Percentiles rank a stretch among this genome's conserved stretches.
Evolutionary conservation across 1,140 invertebrate genomes (phyloP).

Genomic region (Drosophila ananassae): DNA sequence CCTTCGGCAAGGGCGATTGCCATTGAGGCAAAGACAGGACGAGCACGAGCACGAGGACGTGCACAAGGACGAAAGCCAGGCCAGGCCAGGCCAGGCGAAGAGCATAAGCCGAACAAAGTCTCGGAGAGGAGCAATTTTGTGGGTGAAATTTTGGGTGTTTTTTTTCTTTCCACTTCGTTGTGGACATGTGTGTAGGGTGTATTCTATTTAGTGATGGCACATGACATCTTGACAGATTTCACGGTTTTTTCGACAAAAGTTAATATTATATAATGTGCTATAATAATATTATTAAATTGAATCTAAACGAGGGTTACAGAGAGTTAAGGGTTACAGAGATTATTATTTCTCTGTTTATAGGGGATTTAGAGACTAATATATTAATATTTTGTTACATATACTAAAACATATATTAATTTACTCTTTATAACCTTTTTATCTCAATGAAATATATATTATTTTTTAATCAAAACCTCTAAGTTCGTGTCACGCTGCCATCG

Average conservation of each 20-base stretch:
- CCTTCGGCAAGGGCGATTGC: slow-evolving; percentile 60
- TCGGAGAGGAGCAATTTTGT: slow-evolving; percentile 4
- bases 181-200: slow-evolving; percentile 2
- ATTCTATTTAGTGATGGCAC: slow-evolving; percentile 4
- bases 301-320: too few relatives aligned
- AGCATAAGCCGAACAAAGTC: slow-evolving; percentile 22
- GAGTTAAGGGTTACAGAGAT: too few relatives aligned
- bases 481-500: slow-evolving; percentile 28
- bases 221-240: neutral
- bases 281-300: too few relatives aligned
- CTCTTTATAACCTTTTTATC: neutral
- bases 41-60: slow-evolving; percentile 28
- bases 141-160: neutral
- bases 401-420: too few relatives aligned
- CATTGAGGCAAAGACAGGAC: slow-evolving; percentile 13
- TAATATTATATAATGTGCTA: too few relatives aligned
- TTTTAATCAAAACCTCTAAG: neutral
- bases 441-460: neutral
- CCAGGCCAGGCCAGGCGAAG: neutral
- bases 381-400: too few relatives aligned
- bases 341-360: too few relatives aligned
- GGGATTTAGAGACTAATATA: too few relatives aligned
- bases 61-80: slow-evolving; percentile 45
- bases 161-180: neutral
- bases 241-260: neutral